Base-by-base conservation (phyloP, 1,140 invertebrate genomes). In the Nasonia giraulti region DNA sequence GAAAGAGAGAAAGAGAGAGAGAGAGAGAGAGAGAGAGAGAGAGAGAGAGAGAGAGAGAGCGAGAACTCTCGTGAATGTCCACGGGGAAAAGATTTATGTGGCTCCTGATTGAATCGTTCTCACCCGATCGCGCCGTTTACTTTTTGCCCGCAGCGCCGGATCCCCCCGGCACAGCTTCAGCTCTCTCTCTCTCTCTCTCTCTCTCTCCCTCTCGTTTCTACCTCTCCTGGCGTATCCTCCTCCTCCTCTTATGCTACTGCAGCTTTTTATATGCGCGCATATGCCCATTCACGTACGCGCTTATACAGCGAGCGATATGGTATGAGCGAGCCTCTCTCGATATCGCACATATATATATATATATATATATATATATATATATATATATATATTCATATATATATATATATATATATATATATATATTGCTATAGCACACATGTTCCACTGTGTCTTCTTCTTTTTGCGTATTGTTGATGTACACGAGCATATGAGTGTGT, bases 91-190 rank as follows among this genome's bases (percentile, higher is more conserved):
- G 92, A 93, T 93, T 93, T 92, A 93, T 93, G 92, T 92, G 90
- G 90, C 91, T 92, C 91, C 92, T 93, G 92, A 93, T 93, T 93
- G 92, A 93, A 93, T 92, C 92, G 92, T 93, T 93, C 92, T 93
- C 92, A 92, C 92, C 92, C 92, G 92, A 93, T 93, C 91, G 91
- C 89, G 88, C 89, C 89, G 90, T 88, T 91, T 90, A 90, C 90
- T 92, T 92, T 91, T 92, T 92, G 89, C 89, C 85, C 17, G 44
- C 55, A 76, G 80, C 81, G 75, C 73, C 14, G 40, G 82, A 80
- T 82, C 75, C 73, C 31, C 31, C 66, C 79, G 81, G 47, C 69
- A 74, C 83, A 12, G 69, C 82, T 69, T 75, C 80, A 79, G 47
- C 40, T 31, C 76, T 23, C 73, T 79, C 40, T 50, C 73, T 82